Evolutionary conservation across 2,888 invertebrate genomes (phyloP), one percentile per base, ranked within the genome.

Genomic region (Sarcophaga variegata): DNA sequence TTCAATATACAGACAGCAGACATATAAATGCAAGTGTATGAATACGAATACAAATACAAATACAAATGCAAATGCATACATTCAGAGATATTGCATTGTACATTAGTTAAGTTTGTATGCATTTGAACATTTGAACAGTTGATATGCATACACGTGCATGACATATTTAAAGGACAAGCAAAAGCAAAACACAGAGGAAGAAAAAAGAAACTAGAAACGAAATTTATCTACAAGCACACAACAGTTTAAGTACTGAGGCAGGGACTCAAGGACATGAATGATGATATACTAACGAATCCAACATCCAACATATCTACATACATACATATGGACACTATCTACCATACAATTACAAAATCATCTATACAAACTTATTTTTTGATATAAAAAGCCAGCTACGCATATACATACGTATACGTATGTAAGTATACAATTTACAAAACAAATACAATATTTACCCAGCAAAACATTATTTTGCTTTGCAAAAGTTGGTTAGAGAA

Each of bases 241-340:
- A 83, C 81, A 83, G 78, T 83, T 83, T 81, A 83, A 86, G 81
- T 78, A 81, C 78, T 81, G 22, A 37, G 37, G 37, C 37, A 78
- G 75, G 74, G 78, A 81, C 83, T 83, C 86, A 86, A 86, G 86
- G 86, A 81, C 86, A 83, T 81, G 60, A 64, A 81, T 64, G 76
- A 37, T 69, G 49, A 77, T 67, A 77, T n/a, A 77, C 25, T 64
- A 45, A 3, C 17, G 25, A 63, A 37, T 37, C 37, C 37, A 27
- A 27, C 27, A 27, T 27, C 4, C 27, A 37, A 27, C 27, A 25
- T 25, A 14, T 12, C 11, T 14, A 49, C 49, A 14, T 49, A 49
- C 14, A 14, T 49, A 49, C 47, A 25, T 49, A 49, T 4, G 12
- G 0, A 20, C 10, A 11, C 8, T 49, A 49, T 49, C 12, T 49